Base-by-base conservation (phyloP, 1,140 invertebrate species). In the Hycleus cichorii region DNA sequence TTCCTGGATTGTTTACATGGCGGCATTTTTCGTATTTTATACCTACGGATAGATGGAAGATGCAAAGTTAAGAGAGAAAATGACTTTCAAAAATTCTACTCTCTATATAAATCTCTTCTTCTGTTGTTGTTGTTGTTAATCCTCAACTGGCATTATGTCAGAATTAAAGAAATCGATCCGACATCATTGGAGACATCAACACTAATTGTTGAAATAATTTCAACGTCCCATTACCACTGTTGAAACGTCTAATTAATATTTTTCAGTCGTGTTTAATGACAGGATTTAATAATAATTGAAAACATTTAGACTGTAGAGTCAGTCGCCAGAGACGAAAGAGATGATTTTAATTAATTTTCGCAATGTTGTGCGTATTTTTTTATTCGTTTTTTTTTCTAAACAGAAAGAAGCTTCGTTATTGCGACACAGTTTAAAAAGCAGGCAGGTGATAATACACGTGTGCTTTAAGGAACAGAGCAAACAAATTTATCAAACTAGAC, bases 1-100 rank as follows among this genome's bases (percentile, higher is more conserved):
- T 64, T 63, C 53, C 58, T 52, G 62, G 53, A 64, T 64, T 64
- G 62, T 64, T 64, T 64, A 64, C 62, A 46, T 52, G 59, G 59
- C 59, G 62, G 59, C 56, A 49, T 62, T 58, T 62, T 59, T 7
- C 18, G 18, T 18, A 18, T 18, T 18, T 18, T 18, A 18, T 18
- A 18, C 18, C 18, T 18, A 18, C 18, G 18, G 18, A 18, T 18
- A 18, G 18, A 18, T 18, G 60, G 58, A 43, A 54, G 55, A 58
- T 58, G 55, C 60, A 47, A 58, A 49, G 59, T 45, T 48, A 25
- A 39, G 42, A 55, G 48, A 51, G 49, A 24, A 10, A 46, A 54
- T 62, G 60, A 62, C 60, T 62, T 62, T 62, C 60, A 54, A 10
- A 50, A 47, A 32, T 18, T 18, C 58, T 61, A 26, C 25, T 44